A percentile compares a stretch with the other conserved stretches of the same genome.
phyloP scores from a whole-genome alignment of 2,888 invertebrate genomes.

The Tipula unca region DNA sequence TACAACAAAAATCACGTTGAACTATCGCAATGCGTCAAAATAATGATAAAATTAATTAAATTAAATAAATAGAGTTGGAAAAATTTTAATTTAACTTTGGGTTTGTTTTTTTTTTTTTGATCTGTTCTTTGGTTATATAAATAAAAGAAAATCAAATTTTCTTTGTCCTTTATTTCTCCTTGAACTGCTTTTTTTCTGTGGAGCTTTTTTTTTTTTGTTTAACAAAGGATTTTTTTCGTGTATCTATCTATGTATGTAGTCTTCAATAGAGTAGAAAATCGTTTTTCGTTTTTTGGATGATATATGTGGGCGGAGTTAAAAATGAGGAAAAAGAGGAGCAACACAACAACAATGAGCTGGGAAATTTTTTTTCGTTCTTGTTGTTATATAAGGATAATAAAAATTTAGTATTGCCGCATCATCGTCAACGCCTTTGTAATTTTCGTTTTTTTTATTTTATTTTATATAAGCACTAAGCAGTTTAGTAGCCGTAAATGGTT shows the following conservation, averaged over 20 bases:
- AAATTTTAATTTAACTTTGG: neutral
- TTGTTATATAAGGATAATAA: neutral
- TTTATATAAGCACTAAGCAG: neutral
- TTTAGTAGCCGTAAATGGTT: too few relatives aligned
- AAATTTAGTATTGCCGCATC: neutral
- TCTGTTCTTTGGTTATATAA: neutral
- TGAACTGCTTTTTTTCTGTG: neutral
- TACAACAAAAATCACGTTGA: neutral
- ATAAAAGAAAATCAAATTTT: slow-evolving; percentile 14
- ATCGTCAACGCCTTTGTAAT: neutral
- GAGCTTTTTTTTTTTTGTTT: neutral
- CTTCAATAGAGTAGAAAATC: neutral
- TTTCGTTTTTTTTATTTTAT: neutral
- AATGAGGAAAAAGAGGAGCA: neutral
- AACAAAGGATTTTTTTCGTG: neutral
- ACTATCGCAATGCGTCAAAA: neutral
- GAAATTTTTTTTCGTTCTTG: neutral
- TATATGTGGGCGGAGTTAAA: neutral
- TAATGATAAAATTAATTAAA: neutral
- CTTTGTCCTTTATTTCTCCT: neutral
- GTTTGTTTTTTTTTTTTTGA: neutral
- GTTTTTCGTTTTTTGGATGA: neutral
- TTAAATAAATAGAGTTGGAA: neutral
- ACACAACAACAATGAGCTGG: neutral
- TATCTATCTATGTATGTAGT: neutral